Conservation (phyloP, 2,888 invertebrate species). For the Torymus texanus region DNA sequence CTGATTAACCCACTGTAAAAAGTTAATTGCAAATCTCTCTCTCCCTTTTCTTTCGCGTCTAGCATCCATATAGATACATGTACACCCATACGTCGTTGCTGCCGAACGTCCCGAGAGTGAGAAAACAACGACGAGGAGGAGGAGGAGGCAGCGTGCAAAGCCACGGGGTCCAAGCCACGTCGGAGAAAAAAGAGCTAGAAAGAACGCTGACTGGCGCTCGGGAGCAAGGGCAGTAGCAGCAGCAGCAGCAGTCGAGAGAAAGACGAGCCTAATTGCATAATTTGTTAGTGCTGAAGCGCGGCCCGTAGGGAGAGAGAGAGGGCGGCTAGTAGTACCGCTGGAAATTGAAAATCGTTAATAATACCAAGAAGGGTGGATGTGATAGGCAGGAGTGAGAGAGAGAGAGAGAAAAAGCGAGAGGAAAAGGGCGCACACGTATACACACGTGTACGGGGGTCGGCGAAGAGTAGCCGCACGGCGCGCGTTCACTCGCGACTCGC, state of each 20-base stretch:
- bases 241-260: conserved; percentile 54
- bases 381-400: conserved; percentile 30
- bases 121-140: neutral
- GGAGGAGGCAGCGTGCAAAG: neutral
- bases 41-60: neutral
- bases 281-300: conserved; percentile 65
- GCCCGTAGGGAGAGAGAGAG: conserved; percentile 2
- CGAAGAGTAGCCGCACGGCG: conserved; percentile 61
- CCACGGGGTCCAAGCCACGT: neutral
- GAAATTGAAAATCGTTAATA: conserved; percentile 73
- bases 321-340: conserved; percentile 61
- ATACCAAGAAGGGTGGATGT: conserved; percentile 60
- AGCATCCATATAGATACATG: neutral
- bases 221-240: neutral
- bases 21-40: conserved; percentile 44
- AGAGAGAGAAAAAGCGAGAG: conserved; percentile 48
- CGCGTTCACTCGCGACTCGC: conserved; percentile 55
- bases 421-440: conserved; percentile 51
- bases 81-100: conserved; percentile 35
- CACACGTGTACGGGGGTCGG: conserved; percentile 47
- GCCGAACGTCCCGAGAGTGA: conserved; percentile 29
- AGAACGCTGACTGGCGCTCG: conserved; percentile 12
- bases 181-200: conserved; percentile 24
- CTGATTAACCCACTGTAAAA: conserved; percentile 41
- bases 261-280: conserved; percentile 67